Base-by-base conservation (phyloP, 2,113 vertebrate genomes). In the Chaetodon auriga region DNA sequence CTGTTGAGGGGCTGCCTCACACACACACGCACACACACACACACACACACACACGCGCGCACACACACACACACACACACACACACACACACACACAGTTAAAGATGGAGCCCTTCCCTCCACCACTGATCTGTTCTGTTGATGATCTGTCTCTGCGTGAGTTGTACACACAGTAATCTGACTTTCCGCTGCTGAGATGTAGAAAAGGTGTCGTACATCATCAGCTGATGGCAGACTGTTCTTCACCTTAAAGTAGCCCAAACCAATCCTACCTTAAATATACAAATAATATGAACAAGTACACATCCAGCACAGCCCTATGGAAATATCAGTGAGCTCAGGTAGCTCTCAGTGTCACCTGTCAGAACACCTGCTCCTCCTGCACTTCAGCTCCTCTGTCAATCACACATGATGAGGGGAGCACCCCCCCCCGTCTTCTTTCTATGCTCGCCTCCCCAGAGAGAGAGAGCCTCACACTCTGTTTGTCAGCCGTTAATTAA, bases 401-500 rank as follows among this genome's bases (percentile, higher is more conserved):
- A 58, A 12, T 68, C 78, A 66, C 48, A 38, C 4, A 21, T 53
- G 51, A 78, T 35, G 45, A 82, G 41, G 12, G 18, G 43, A 69
- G 45, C 16, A 6, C 23, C 60, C 74, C 41, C n/a, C 60, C 41
- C 62, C 43, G 60, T 57, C 70, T 78, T 79, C 43, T 71, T 18
- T 78, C 69, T 55, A 38, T 53, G 30, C 12, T 30, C 30, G 30
- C 30, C 6, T 71, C 88, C 71, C 87, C 61, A 36, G 76, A 86
- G 78, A 41, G 38, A 41, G 38, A 89, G 70, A 84, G 48, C 82
- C 65, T 41, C 66, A 54, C 78, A 19, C 80, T 60, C 70, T 60
- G 85, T 84, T 89, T 89, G 87, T 93, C 75, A 82, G 83, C 43
- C 62, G 63, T 87, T 93, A 90, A 94, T 94, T 94, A 93, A 92